Evolutionary conservation across 2,888 invertebrate genomes (phyloP).

Genomic region (Polymixis lichenea): DNA sequence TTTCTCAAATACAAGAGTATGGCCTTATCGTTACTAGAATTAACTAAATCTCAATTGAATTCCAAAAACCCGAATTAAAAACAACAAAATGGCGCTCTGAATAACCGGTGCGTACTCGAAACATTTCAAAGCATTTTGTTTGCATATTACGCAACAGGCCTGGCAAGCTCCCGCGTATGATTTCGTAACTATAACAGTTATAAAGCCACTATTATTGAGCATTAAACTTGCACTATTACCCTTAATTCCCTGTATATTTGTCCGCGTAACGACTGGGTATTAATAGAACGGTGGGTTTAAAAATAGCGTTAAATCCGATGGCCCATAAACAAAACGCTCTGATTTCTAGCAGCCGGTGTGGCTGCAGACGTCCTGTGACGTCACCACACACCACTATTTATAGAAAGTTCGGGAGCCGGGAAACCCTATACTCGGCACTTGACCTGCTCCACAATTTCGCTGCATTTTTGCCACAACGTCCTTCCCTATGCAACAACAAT

Average conservation of each 20-base stretch:
- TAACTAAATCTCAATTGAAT: background rate
- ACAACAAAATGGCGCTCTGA: slow-evolving; percentile 27
- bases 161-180: slow-evolving; percentile 48
- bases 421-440: slow-evolving; percentile 86
- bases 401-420: slow-evolving; percentile 70
- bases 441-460: slow-evolving; percentile 80
- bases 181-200: slow-evolving; percentile 49
- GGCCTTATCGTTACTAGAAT: background rate
- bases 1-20: background rate
- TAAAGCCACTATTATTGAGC: slow-evolving; percentile 26
- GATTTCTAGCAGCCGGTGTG: slow-evolving; percentile 82
- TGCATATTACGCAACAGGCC: slow-evolving; percentile 56
- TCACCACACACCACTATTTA: slow-evolving; percentile 76
- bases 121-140: slow-evolving; percentile 53
- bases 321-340: slow-evolving; percentile 83
- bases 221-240: slow-evolving; percentile 55
- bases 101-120: slow-evolving; percentile 39
- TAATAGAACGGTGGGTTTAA: slow-evolving; percentile 66
- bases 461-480: slow-evolving; percentile 72
- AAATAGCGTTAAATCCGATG: slow-evolving; percentile 78
- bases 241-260: slow-evolving; percentile 43
- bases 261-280: slow-evolving; percentile 60
- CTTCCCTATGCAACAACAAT: slow-evolving; percentile 76
- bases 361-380: slow-evolving; percentile 82
- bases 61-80: slow-evolving; percentile 18